Evolutionary conservation across 2,888 invertebrate genomes (phyloP), one percentile per base, ranked within the genome.

Genomic region (Plebejus anna): DNA sequence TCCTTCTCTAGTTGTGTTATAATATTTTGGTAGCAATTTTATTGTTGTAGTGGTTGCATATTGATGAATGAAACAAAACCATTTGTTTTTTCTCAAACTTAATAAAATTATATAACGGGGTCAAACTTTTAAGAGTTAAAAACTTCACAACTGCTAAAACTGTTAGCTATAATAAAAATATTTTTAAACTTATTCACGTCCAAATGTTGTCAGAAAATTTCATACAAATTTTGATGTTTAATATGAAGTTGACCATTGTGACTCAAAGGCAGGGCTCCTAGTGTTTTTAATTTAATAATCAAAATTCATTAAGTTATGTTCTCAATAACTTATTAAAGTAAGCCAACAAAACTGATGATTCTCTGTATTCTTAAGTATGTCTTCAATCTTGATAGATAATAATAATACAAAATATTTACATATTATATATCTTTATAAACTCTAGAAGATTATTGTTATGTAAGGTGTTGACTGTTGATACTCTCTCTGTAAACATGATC

Each of bases 401-500:
- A 16, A 55, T 55, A 0, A 4, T 55, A 55, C 55, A 55, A 55
- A 55, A 55, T 55, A 55, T 16, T 55, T 16, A 55, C 13, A 9
- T 47, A 11, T 7, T 42, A 66, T 66, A 11, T 13, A 32, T 66
- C 66, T 66, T 9, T 66, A 61, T 22, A 22, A 66, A 13, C n/a
- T 42, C 9, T 22, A 72, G 59, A 4, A 72, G 71, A 59, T 59
- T 73, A 59, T 59, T 73, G 59, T 76, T 76, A 73, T 73, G 76
- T 73, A 76, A 76, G 70, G 76, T 55, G 55, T 42, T 80, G 77
- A 78, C 78, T 55, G 55, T 42, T 80, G 77, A 78, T 78, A 76
- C 70, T 76, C 70, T 66, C 77, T 76, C 42, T 61, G 75, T 80
- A 78, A 78, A 80, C 78, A 80, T 78, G 72, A 78, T 77, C 75